A percentile compares a stretch with the other conserved stretches of the same genome.
phyloP scores from a whole-genome alignment of 2,797 vertebrate species.

The Hozukius guyotensis region DNA sequence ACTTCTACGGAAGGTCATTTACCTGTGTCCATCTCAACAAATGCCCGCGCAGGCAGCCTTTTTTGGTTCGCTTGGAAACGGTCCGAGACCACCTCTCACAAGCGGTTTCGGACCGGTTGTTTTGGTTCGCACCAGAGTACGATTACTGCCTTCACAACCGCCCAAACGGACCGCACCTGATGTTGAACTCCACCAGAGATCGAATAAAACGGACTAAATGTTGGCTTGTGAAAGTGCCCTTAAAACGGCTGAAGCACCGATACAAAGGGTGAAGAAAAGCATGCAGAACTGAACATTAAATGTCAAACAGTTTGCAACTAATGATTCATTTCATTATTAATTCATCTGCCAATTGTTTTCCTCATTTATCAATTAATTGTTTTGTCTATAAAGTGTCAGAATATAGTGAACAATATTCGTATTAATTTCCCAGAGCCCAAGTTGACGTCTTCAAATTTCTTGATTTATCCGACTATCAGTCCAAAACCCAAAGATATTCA shows the following conservation, averaged over 20 bases:
- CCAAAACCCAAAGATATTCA: not conserved
- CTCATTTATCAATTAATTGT: not conserved
- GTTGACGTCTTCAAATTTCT: not conserved
- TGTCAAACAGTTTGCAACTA: not conserved
- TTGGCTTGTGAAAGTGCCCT: no score
- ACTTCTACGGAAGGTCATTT: rapidly evolving
- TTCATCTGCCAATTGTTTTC: rapidly evolving
- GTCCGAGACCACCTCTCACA: no score
- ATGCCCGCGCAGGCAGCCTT: no score
- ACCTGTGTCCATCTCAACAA: no score
- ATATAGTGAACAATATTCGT: not conserved
- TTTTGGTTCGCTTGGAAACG: no score
- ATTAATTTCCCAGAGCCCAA: not conserved
- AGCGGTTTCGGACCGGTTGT: rapidly evolving
- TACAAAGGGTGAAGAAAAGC: no score
- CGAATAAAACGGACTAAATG: no score
- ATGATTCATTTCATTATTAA: not conserved
- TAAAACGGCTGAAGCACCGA: no score
- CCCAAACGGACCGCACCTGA: no score
- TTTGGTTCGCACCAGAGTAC: no score
- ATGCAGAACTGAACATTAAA: no score
- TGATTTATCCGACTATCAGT: not conserved
- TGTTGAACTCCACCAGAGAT: rapidly evolving
- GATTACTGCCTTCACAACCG: no score
- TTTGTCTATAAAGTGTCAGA: not conserved